Conservation (phyloP, 2,113 vertebrate species). For the Aplodontia rufa region DNA sequence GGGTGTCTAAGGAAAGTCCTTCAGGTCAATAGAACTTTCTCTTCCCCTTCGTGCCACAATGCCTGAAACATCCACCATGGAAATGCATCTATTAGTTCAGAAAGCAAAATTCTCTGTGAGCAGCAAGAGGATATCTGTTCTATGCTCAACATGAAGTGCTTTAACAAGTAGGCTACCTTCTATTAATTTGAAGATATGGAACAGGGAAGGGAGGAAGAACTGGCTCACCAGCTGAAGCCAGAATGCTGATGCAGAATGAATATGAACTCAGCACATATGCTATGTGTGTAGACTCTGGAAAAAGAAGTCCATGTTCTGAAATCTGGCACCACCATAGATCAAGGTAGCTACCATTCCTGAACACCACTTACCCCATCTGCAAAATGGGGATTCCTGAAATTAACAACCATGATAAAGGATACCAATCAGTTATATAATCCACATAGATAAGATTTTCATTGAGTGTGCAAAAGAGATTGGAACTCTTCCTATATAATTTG, state of each 20-base stretch:
- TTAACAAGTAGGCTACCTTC: not conserved
- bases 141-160: not conserved
- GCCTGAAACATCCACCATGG: not conserved
- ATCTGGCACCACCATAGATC: too few species aligned
- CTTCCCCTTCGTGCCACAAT: not conserved
- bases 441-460: not conserved
- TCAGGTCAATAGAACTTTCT: not conserved
- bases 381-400: not conserved
- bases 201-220: not conserved
- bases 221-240: not conserved
- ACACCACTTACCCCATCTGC: not conserved
- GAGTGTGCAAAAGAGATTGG: not conserved
- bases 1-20: not conserved
- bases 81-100: not conserved
- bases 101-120: not conserved
- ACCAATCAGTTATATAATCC: not conserved
- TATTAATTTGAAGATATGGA: not conserved
- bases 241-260: rapidly evolving
- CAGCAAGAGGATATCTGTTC: not conserved
- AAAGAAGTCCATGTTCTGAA: not conserved
- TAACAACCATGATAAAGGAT: not conserved
- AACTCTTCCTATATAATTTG: not conserved
- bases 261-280: rapidly evolving
- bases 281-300: not conserved
- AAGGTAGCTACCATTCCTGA: not conserved